Evolutionary conservation across 2,888 invertebrate genomes (phyloP).

Genomic region (Pediacus dermestoides): DNA sequence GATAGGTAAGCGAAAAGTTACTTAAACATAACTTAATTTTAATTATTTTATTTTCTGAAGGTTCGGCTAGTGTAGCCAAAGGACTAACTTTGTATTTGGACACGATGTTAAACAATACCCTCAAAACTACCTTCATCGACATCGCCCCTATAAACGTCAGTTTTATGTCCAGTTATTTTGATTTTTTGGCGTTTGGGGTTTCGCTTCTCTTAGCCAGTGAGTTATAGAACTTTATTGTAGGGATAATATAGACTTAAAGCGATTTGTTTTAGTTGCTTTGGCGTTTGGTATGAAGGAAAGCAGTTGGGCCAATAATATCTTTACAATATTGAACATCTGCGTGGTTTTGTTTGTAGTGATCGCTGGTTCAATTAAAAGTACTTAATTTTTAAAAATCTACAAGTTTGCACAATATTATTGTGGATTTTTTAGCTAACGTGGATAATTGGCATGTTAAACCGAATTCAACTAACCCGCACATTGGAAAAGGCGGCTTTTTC

Average conservation of each 20-base stretch:
- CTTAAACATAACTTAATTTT: conserved; percentile 4
- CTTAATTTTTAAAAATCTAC: conserved; percentile 6
- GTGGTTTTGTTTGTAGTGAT: conserved; percentile 82
- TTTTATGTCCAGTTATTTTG: conserved; percentile 69
- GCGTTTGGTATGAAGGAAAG: conserved; percentile 88
- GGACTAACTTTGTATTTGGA: conserved; percentile 76
- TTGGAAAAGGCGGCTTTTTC: conserved; percentile 75
- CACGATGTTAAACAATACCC: conserved; percentile 60
- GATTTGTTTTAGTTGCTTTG: conserved; percentile 59
- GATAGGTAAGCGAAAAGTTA: conserved; percentile 58
- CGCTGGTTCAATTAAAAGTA: conserved; percentile 71
- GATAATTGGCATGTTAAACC: conserved; percentile 51
- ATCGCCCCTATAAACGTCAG: conserved; percentile 63
- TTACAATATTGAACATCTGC: conserved; percentile 75
- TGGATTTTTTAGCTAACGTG: conserved; percentile 42
- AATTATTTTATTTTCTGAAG: conserved; percentile 45
- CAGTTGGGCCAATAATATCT: conserved; percentile 79
- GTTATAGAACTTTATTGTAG: too few relatives aligned
- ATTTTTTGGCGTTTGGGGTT: conserved; percentile 70
- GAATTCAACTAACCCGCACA: conserved; percentile 40
- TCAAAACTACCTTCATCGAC: conserved; percentile 60
- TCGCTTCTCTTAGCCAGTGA: conserved; percentile 67
- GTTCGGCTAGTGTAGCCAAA: conserved; percentile 77
- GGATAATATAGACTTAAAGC: too few relatives aligned
- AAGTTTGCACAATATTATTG: conserved; percentile 2